These are phyloP conservation scores for Catostomus latipinnis DNA, from an alignment of 2,797 vertebrate genomes.

Conservation along the genomic window DNA sequence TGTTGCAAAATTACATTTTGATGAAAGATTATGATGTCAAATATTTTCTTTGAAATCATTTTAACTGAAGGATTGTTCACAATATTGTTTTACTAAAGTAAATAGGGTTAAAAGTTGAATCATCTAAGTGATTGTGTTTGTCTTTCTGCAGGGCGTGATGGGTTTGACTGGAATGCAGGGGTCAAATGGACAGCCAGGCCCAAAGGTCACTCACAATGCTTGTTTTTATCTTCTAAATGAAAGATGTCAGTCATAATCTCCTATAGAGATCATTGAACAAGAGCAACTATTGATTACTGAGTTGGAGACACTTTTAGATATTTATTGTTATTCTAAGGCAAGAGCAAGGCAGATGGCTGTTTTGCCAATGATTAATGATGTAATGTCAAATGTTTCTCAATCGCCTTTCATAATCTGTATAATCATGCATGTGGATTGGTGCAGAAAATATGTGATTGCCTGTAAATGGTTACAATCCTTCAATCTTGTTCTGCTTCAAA, in stretches of 20 bases:
- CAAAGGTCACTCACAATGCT: constrained; percentile 79
- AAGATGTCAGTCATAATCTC: neutral
- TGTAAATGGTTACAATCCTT: constrained; percentile 58
- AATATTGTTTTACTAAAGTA: neutral
- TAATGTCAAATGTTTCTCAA: constrained; percentile 65
- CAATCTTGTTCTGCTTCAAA: constrained; percentile 61
- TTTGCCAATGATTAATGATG: constrained; percentile 65
- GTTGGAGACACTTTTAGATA: constrained; percentile 7
- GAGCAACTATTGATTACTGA: constrained; percentile 2
- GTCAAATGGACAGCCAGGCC: constrained; percentile 81
- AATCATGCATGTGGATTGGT: constrained; percentile 64
- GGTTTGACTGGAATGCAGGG: constrained; percentile 85
- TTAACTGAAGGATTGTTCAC: too few relatives aligned
- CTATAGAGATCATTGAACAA: neutral
- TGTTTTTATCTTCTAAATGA: constrained; percentile 20
- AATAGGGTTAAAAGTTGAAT: neutral
- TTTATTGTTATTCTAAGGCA: constrained; percentile 17
- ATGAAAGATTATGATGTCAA: too few relatives aligned
- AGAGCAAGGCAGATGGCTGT: neutral
- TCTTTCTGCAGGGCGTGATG: constrained; percentile 82
- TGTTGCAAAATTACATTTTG: too few relatives aligned
- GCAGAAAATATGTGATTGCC: constrained; percentile 58
- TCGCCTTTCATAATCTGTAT: constrained; percentile 68
- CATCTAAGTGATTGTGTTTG: constrained; percentile 13
- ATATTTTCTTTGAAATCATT: too few relatives aligned